These are phyloP conservation scores for Coleophora flavipennella DNA, from an alignment of 2,888 invertebrate genomes.

Conservation along the genomic window DNA sequence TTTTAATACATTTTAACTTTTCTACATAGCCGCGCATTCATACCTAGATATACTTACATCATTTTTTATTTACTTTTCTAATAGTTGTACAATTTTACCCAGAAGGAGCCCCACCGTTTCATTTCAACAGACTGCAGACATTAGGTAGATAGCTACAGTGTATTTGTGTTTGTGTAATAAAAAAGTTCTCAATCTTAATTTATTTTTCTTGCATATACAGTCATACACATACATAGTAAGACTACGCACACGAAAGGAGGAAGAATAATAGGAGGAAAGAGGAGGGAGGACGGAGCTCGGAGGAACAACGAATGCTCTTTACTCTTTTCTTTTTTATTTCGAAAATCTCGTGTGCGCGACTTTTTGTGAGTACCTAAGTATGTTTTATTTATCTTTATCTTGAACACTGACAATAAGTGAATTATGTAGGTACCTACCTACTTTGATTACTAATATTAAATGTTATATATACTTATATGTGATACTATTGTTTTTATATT, in stretches of 20 bases:
- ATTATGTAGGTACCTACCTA: background rate
- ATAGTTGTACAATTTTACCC: slow-evolving; percentile 16
- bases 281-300: background rate
- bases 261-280: slow-evolving; percentile 6
- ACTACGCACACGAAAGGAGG: slow-evolving; percentile 4
- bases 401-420: background rate
- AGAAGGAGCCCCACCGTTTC: slow-evolving; percentile 14
- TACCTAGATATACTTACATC: background rate
- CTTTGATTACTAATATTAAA: too few species aligned
- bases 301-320: background rate
- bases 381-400: background rate
- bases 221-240: slow-evolving; percentile 4
- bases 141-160: too few species aligned
- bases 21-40: too few species aligned
- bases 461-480: too few species aligned
- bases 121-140: slow-evolving; percentile 7
- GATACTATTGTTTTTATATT: too few species aligned
- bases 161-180: slow-evolving; percentile 12
- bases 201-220: slow-evolving; percentile 7
- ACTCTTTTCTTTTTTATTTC: slow-evolving; percentile 9
- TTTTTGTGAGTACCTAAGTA: background rate
- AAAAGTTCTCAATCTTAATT: slow-evolving; percentile 10
- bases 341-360: background rate
- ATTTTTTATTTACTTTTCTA: slow-evolving; percentile 7
- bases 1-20: too few species aligned